Conservation (phyloP, 2,113 vertebrate species). For the Mormyrus lacerda region DNA sequence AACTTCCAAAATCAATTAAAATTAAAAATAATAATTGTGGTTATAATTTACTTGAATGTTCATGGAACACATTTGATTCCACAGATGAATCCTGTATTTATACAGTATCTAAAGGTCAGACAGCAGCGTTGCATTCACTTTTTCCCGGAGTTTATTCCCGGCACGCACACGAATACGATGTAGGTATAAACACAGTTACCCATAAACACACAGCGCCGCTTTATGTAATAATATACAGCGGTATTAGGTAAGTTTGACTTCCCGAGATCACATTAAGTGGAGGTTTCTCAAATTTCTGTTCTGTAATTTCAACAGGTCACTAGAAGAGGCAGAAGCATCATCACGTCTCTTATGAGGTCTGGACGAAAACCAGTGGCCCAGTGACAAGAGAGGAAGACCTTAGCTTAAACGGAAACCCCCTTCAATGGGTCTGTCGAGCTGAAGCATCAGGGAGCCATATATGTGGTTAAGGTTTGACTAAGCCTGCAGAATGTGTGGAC, state of each 20-base stretch:
- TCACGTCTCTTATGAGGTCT: neutral
- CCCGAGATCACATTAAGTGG: neutral
- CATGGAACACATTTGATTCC: neutral
- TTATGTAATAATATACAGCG: neutral
- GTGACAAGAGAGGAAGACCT: neutral
- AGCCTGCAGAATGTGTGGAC: conserved; percentile 15
- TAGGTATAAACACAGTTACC: neutral
- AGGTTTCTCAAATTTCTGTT: neutral
- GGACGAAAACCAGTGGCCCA: neutral
- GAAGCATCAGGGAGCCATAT: conserved; percentile 4
- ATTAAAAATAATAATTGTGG: neutral
- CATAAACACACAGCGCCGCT: neutral
- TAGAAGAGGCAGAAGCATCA: neutral
- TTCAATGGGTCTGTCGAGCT: neutral
- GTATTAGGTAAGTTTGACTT: neutral
- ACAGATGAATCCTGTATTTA: neutral
- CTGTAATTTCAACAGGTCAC: neutral
- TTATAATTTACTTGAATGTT: neutral
- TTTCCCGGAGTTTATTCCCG: neutral
- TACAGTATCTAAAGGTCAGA: neutral
- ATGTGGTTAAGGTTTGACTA: conserved; percentile 25
- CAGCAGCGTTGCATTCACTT: neutral
- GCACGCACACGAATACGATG: neutral
- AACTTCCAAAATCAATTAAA: neutral
- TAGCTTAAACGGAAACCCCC: conserved; percentile 22